Evolutionary conservation across 2,888 invertebrate genomes (phyloP), one percentile per base, ranked within the genome.

Genomic region (Hemicrepidius hirtus): DNA sequence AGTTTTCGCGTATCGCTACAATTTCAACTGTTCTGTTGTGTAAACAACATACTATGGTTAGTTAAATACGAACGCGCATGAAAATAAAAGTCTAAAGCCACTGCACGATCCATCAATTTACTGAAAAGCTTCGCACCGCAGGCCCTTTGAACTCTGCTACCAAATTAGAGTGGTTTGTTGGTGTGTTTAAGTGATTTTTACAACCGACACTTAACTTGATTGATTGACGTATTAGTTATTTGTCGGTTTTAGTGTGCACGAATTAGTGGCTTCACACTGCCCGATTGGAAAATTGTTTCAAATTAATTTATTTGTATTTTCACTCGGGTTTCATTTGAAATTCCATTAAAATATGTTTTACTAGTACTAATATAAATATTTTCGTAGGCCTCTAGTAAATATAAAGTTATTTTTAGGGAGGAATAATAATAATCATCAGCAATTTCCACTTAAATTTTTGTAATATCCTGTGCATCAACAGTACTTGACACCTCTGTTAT

Each of bases 101-200:
- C 46, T 35, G 46, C 59, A 50, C 72, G 72, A 72, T 72, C 72
- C 72, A 72, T 72, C 72, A 72, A 72, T 72, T 72, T 68, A 57
- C 53, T 68, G 68, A 68, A 72, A 63, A 64, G 71, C 71, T 60
- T 44, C 59, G 59, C 68, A 63, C 67, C 67, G 55, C 71, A 71
- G 40, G 62, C 68, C 64, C 60, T 68, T 68, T 68, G 68, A 72
- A 68, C 72, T 68, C 66, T 50, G 46, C 64, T 40, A 64, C 68
- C 59, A 72, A 72, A 72, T 72, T 72, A 72, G 68, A 68, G 72
- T 64, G 72, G 68, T 72, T 68, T 72, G 68, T 68, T 59, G 63
- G 71, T 62, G 68, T 68, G 68, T 68, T 72, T 72, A 68, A 72
- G 67, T 62, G 68, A 68, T 68, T 72, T 72, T 68, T 69, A 68